Evolutionary conservation across 1,140 invertebrate genomes (phyloP).

Genomic region (Ceratina australensis): DNA sequence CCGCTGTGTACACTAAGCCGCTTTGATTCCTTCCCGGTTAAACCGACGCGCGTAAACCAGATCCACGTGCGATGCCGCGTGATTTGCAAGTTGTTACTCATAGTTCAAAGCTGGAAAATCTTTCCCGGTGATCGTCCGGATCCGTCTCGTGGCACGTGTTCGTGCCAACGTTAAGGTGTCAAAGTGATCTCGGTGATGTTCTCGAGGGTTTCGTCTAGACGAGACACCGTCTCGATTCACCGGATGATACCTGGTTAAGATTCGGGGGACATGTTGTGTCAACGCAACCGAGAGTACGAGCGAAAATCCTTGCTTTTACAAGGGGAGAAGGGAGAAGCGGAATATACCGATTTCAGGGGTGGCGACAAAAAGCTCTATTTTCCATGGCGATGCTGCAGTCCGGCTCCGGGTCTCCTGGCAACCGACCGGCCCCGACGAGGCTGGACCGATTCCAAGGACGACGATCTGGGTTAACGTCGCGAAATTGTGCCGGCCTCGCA

Average conservation of each 20-base stretch:
- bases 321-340: not conserved
- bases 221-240: not conserved
- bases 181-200: not conserved
- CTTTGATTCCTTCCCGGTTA: too few relatives aligned
- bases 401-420: conserved; percentile 65
- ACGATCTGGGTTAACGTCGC: conserved; percentile 71
- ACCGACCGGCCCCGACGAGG: conserved; percentile 42
- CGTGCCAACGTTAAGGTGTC: too few relatives aligned
- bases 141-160: too few relatives aligned
- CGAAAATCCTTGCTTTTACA: conserved; percentile 57
- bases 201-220: not conserved
- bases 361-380: conserved; percentile 59
- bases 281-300: conserved; percentile 25
- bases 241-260: not conserved
- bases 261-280: not conserved
- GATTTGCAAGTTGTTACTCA: too few relatives aligned
- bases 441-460: conserved; percentile 72
- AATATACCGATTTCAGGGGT: conserved; percentile 40
- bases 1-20: too few relatives aligned
- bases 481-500: conserved; percentile 60
- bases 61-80: too few relatives aligned
- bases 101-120: too few relatives aligned
- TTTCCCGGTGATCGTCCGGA: too few relatives aligned
- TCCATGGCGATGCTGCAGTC: conserved; percentile 50
- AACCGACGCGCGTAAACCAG: too few relatives aligned